Conservation (phyloP, 2,888 invertebrate genomes). For the Gryllus longicercus region DNA sequence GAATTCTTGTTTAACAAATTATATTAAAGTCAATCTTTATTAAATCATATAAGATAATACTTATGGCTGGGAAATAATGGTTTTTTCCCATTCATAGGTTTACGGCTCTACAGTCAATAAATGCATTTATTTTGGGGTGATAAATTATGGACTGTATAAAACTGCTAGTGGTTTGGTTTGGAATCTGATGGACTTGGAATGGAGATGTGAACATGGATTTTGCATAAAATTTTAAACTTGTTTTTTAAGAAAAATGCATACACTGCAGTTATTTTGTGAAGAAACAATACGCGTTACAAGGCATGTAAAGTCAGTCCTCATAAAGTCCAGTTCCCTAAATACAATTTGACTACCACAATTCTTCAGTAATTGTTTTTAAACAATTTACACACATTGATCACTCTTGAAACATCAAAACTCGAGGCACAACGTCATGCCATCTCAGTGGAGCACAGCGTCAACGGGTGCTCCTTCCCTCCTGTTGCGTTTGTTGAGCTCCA, state of each 20-base stretch:
- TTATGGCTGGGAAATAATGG: not conserved
- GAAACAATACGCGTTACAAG: constrained; percentile 17
- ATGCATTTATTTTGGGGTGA: not conserved
- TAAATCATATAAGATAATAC: not conserved
- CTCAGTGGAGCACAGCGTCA: not conserved
- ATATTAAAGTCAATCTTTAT: not conserved
- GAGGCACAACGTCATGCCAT: not conserved
- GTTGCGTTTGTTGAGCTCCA: constrained; percentile 40
- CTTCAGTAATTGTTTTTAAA: not conserved
- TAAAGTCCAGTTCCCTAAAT: constrained; percentile 7
- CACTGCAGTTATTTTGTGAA: constrained; percentile 4
- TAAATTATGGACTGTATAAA: not conserved
- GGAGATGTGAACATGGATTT: not conserved
- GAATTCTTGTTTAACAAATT: not conserved
- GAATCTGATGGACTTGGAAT: not conserved
- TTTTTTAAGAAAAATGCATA: not conserved
- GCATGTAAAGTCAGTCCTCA: constrained; percentile 6
- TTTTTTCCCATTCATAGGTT: not conserved
- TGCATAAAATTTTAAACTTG: constrained; percentile 6
- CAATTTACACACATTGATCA: not conserved
- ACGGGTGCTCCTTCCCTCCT: not conserved
- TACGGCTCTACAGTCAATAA: not conserved
- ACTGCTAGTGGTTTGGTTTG: not conserved
- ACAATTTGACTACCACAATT: not conserved
- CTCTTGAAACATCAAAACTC: not conserved